A percentile compares a stretch with the other conserved stretches of the same genome.
Evolutionary conservation across 2,113 vertebrate genomes (phyloP).

Genomic region (Colaptes auratus): DNA sequence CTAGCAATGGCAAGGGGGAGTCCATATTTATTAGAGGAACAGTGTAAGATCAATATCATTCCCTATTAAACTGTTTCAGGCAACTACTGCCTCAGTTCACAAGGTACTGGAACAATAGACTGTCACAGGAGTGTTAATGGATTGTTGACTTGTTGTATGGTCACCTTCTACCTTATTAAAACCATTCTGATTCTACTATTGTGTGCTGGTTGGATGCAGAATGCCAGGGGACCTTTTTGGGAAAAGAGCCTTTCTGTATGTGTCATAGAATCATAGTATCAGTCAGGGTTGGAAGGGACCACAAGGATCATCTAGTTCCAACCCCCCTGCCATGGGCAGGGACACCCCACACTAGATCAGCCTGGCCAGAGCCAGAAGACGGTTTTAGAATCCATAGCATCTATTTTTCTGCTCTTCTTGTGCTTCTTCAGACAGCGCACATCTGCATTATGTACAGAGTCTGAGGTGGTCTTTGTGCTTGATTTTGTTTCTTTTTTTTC

Average conservation of each 20-base stretch:
- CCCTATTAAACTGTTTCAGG: not conserved
- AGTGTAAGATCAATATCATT: not conserved
- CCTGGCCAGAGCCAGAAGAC: not conserved
- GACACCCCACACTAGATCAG: too few relatives aligned
- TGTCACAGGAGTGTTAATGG: conserved; percentile 29
- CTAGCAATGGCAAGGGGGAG: not conserved
- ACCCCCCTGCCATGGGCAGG: too few relatives aligned
- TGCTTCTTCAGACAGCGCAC: not conserved
- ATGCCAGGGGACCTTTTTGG: not conserved
- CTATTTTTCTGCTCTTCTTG: not conserved
- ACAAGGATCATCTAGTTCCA: too few relatives aligned
- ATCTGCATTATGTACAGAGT: not conserved
- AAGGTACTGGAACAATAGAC: conserved; percentile 14
- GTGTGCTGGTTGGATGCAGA: not conserved
- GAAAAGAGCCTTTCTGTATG: not conserved
- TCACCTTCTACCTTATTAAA: conserved; percentile 55
- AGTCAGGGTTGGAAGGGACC: too few relatives aligned
- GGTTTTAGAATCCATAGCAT: not conserved
- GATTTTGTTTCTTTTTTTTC: not conserved
- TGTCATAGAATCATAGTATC: not conserved
- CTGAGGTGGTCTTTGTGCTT: not conserved
- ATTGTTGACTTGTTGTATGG: not conserved
- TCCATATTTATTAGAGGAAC: not conserved
- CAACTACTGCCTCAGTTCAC: not conserved
- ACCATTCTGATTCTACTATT: not conserved